Evolutionary conservation across 2,888 invertebrate species (phyloP), one percentile per base, ranked within the genome.

Genomic region (Cheilosia vernalis): DNA sequence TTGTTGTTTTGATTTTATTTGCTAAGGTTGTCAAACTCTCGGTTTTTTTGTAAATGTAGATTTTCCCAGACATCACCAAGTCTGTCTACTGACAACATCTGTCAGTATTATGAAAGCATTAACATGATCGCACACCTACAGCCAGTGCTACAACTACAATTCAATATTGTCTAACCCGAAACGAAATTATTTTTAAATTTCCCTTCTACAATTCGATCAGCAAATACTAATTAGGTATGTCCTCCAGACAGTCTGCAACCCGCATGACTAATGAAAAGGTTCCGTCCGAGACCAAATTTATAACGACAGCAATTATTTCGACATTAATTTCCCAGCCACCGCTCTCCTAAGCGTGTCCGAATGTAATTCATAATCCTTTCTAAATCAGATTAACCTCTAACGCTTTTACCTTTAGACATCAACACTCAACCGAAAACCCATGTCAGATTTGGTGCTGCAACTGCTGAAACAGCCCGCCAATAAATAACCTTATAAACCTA

Each of bases 401-500:
- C 49, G 27, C 17, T 47, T 0, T 37, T 47, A 17, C 9, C 17
- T 47, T 42, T 49, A 19, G 21, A 56, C 76, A 58, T 60, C 51
- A 67, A 66, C 58, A 58, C 56, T 73, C 42, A 19, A 44, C 27
- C 47, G 17, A 47, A 56, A 37, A 37, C 51, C 58, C 66, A 40
- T 58, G 44, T 64, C 63, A 69, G 37, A 30, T 10, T 19, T 0
- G 13, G 13, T 51, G 37, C 10, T 63, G 30, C 44, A 47, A 42
- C 63, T 47, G 24, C 19, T 15, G 15, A 47, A 47, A 13, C 44
- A 56, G 21, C 40, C 42, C 44, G 49, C 21, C 49, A 56, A 69
- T 77, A 53, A 73, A 78, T 78, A 66, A 72, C 49, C 44, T 30
- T 15, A 72, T 72, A 72, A 55, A 78, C 24, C 67, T 40, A 42